phyloP scores from a whole-genome alignment of 1,140 invertebrate genomes.

The Drosophila pectinifera region DNA sequence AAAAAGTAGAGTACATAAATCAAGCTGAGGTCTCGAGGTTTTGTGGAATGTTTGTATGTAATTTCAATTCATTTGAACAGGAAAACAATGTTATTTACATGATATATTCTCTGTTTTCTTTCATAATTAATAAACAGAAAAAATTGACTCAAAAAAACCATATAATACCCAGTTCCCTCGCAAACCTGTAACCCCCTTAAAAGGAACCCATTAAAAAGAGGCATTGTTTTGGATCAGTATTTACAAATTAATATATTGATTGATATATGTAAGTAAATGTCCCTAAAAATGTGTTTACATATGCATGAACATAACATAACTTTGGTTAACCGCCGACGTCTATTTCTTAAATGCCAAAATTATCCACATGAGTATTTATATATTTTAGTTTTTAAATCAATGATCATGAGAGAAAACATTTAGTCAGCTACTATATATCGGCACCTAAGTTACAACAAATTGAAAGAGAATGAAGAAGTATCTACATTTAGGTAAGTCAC shows the following conservation, averaged over 20 bases:
- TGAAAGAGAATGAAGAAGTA: constrained; percentile 51
- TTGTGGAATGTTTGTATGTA: constrained; percentile 19
- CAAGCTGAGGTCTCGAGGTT: constrained; percentile 30
- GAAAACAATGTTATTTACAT: constrained; percentile 22
- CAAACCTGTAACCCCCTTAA: constrained; percentile 1
- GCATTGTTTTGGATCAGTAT: constrained; percentile 34
- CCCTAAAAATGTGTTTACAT: constrained; percentile 45
- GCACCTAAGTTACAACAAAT: constrained; percentile 37
- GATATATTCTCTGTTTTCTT: neutral
- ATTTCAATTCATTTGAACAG: neutral
- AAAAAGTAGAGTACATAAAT: constrained; percentile 29
- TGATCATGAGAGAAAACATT: constrained; percentile 22
- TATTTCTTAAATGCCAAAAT: constrained; percentile 49
- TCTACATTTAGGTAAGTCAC: constrained; percentile 48
- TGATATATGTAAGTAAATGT: constrained; percentile 46
- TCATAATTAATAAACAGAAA: neutral
- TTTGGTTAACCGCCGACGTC: constrained; percentile 36
- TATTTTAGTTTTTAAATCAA: constrained; percentile 21
- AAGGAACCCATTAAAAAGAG: constrained; percentile 13
- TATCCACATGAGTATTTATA: constrained; percentile 31
- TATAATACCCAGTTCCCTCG: too few relatives aligned
- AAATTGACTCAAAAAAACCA: neutral
- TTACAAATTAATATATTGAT: constrained; percentile 51
- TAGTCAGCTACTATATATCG: constrained; percentile 29
- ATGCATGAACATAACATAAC: constrained; percentile 44